Conservation (phyloP, 2,113 vertebrate genomes). For the Gambusia holbrooki region DNA sequence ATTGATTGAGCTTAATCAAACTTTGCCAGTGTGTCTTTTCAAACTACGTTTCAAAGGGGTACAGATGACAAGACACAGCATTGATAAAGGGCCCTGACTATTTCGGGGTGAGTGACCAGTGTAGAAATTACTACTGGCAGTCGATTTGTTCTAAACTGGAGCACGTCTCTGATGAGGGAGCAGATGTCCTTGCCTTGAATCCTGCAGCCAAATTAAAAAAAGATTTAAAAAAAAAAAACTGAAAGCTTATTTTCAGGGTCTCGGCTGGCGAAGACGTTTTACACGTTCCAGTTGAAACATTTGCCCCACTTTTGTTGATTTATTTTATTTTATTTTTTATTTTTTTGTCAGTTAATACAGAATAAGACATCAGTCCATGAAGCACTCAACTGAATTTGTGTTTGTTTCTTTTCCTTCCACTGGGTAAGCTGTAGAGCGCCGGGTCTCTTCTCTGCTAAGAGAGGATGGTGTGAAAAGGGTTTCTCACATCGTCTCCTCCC, state of each 20-base stretch:
- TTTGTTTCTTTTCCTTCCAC: background rate
- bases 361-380: background rate
- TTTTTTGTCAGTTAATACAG: background rate
- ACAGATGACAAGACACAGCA: background rate
- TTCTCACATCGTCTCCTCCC: constrained; percentile 20
- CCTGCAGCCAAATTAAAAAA: constrained; percentile 36
- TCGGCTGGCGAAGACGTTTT: constrained; percentile 26
- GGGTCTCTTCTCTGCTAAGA: constrained; percentile 4
- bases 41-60: background rate
- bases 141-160: constrained; percentile 66
- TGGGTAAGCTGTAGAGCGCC: background rate
- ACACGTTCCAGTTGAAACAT: constrained; percentile 15
- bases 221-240: background rate
- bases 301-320: background rate
- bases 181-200: constrained; percentile 65
- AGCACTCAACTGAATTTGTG: background rate
- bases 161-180: constrained; percentile 67
- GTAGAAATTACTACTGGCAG: constrained; percentile 55
- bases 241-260: background rate
- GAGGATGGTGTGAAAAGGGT: background rate
- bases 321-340: too few species aligned
- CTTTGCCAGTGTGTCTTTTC: constrained; percentile 4
- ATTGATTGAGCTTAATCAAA: constrained; percentile 3
- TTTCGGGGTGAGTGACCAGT: constrained; percentile 55
- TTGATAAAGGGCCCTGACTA: constrained; percentile 24